Evolutionary conservation across 2,888 invertebrate genomes (phyloP).

Genomic region (Malthinus seriepunctatus): DNA sequence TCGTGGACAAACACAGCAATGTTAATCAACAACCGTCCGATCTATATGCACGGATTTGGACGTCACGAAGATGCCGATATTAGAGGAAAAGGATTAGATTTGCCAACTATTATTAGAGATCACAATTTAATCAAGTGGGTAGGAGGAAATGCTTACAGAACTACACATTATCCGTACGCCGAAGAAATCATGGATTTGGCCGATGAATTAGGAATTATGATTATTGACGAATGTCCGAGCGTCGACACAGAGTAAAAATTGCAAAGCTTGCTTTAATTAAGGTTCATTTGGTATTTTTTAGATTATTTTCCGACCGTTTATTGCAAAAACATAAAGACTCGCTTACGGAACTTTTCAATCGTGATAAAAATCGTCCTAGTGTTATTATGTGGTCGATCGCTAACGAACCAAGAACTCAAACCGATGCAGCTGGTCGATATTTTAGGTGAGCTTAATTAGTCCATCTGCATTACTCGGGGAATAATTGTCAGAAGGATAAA

Average conservation of each 20-base stretch:
- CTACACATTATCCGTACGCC: constrained; percentile 97
- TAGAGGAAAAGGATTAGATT: constrained; percentile 91
- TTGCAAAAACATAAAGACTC: constrained; percentile 82
- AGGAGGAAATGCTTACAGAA: constrained; percentile 92
- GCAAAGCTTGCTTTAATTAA: background rate
- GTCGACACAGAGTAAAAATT: constrained; percentile 80
- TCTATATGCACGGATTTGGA: constrained; percentile 92
- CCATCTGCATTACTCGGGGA: constrained; percentile 99
- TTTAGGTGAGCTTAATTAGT: constrained; percentile 74
- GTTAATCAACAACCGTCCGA: constrained; percentile 77
- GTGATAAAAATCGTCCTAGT: constrained; percentile 94
- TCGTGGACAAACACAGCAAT: constrained; percentile 75
- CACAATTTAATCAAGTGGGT: constrained; percentile 94
- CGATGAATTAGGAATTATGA: constrained; percentile 89
- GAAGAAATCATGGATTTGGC: constrained; percentile 96
- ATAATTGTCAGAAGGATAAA: no score
- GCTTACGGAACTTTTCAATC: constrained; percentile 80
- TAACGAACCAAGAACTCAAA: constrained; percentile 85
- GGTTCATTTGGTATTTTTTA: constrained; percentile 57
- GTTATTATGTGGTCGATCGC: constrained; percentile 97
- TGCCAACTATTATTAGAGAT: constrained; percentile 85
- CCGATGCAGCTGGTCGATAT: constrained; percentile 44
- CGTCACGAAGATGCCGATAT: constrained; percentile 95
- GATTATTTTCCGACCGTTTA: constrained; percentile 91
- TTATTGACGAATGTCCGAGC: constrained; percentile 94